These are phyloP conservation scores for Rhinogobius similis DNA, from an alignment of 2,113 vertebrate genomes.

Conservation along the genomic window DNA sequence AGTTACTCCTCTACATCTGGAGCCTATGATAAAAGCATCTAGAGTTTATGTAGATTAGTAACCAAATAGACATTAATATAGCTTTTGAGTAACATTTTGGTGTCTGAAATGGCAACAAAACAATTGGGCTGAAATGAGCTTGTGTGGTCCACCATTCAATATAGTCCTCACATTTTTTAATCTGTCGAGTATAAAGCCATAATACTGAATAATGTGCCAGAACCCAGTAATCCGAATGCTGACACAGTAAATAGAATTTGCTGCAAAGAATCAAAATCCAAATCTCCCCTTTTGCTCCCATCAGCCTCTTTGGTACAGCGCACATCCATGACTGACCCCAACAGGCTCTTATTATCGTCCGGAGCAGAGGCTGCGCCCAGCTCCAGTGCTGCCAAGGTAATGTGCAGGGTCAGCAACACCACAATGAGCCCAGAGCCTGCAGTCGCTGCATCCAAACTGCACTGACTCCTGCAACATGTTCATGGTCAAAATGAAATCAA, in stretches of 20 bases:
- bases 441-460: conserved; percentile 48
- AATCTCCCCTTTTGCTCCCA: not conserved
- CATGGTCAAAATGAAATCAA: not conserved
- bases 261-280: not conserved
- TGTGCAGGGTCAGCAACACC: conserved; percentile 74
- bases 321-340: conserved; percentile 45
- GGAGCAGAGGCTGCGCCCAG: conserved; percentile 41
- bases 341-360: conserved; percentile 38
- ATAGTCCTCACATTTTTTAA: not conserved
- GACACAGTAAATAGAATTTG: not conserved
- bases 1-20: conserved; percentile 55
- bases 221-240: not conserved
- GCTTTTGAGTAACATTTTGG: conserved; percentile 25
- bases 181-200: not conserved
- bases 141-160: not conserved
- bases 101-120: not conserved
- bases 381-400: conserved; percentile 33
- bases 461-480: not conserved
- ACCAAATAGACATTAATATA: conserved; percentile 39
- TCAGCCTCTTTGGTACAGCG: conserved; percentile 15
- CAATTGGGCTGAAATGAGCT: not conserved
- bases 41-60: conserved; percentile 28
- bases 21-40: not conserved
- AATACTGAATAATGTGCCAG: not conserved
- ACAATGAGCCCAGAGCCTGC: conserved; percentile 57